Percentiles rank a stretch among this genome's conserved stretches.
Evolutionary conservation across 2,797 vertebrate genomes (phyloP).

Genomic region (Rallus crepitans): DNA sequence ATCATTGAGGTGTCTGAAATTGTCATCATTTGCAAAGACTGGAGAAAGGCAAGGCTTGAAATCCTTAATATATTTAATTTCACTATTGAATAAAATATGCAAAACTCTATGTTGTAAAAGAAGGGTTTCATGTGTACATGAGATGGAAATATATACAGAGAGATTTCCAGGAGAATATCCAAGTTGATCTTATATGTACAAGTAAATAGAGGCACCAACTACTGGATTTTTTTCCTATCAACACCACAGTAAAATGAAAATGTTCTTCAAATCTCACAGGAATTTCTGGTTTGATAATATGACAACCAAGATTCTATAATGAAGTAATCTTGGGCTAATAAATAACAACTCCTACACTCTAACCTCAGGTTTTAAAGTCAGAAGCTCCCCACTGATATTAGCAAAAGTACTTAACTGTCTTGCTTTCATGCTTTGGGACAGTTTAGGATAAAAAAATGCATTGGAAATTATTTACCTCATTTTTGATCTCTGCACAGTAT

Average conservation of each 20-base stretch:
- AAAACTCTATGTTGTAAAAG: not conserved
- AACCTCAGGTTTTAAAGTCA: not conserved
- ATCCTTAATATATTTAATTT: conserved; percentile 11
- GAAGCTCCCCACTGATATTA: not conserved
- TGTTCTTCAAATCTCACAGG: not conserved
- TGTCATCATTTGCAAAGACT: conserved; percentile 49
- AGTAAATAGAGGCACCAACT: not conserved
- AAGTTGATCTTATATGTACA: not conserved
- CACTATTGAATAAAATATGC: not conserved
- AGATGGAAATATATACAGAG: not conserved
- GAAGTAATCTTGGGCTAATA: not conserved
- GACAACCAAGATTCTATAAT: not conserved
- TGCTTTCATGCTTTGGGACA: not conserved
- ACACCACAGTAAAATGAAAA: not conserved
- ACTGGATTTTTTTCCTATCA: not conserved
- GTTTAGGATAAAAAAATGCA: not conserved
- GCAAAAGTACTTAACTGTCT: not conserved
- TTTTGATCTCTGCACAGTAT: not conserved
- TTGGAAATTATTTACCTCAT: not conserved
- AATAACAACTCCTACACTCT: not conserved
- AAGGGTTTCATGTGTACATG: not conserved
- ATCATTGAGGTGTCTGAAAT: conserved; percentile 23
- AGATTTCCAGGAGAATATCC: not conserved
- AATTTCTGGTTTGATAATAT: not conserved
- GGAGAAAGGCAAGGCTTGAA: conserved; percentile 21